phyloP scores from a whole-genome alignment of 1,140 invertebrate genomes.

The Zaprionus ghesquierei region DNA sequence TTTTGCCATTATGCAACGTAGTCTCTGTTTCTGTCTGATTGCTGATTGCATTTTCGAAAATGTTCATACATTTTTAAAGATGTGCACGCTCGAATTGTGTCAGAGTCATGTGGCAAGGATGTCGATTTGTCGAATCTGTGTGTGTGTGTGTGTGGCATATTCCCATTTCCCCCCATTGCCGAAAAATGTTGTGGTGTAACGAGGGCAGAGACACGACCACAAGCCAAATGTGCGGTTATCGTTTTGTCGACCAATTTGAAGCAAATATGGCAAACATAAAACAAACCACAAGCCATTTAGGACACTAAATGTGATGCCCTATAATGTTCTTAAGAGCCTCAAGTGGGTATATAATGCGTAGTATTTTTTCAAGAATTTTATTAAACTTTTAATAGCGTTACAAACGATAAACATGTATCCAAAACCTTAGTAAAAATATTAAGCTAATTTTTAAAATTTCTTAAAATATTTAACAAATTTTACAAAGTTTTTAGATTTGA shows the following conservation, averaged over 20 bases:
- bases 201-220: not conserved
- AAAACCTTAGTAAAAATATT: no score
- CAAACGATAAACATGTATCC: no score
- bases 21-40: not conserved
- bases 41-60: not conserved
- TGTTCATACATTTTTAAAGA: not conserved
- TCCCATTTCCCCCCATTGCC: not conserved
- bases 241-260: slow-evolving; percentile 17
- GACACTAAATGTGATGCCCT: not conserved
- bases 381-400: no score
- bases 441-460: no score
- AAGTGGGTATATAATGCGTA: not conserved
- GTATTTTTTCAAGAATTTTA: not conserved
- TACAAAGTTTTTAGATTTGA: no score
- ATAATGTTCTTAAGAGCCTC: not conserved
- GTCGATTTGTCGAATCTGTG: not conserved
- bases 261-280: not conserved
- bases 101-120: not conserved
- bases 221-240: slow-evolving; percentile 19
- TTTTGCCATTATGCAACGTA: not conserved
- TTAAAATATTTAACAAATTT: no score
- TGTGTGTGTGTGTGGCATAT: not conserved
- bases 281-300: not conserved
- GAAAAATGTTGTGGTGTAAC: slow-evolving; percentile 4
- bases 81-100: no score